Conservation (phyloP, 2,113 vertebrate genomes). For the Vanacampus margaritifer region DNA sequence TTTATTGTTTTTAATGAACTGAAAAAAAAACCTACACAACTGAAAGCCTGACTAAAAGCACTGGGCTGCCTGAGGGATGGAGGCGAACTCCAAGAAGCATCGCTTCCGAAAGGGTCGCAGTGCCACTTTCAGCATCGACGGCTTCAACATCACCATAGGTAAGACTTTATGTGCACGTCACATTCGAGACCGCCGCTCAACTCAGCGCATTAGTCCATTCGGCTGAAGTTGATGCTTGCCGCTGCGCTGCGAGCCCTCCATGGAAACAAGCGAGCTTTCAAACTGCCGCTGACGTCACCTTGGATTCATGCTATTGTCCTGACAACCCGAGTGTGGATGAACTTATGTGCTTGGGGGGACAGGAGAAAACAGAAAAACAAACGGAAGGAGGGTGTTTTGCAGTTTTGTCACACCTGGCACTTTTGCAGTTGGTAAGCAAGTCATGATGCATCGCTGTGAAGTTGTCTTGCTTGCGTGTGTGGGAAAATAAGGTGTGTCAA, state of each 20-base stretch:
- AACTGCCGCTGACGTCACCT: constrained; percentile 53
- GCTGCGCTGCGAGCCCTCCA: constrained; percentile 51
- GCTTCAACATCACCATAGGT: constrained; percentile 97
- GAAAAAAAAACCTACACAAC: constrained; percentile 29
- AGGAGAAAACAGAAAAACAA: not conserved
- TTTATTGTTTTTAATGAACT: constrained; percentile 22
- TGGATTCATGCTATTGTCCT: constrained; percentile 56
- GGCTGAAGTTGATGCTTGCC: constrained; percentile 46
- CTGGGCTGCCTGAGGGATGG: constrained; percentile 72
- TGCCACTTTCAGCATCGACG: constrained; percentile 95
- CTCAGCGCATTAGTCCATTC: constrained; percentile 39
- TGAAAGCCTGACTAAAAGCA: constrained; percentile 34
- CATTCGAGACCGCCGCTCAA: constrained; percentile 38
- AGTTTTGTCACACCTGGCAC: not conserved
- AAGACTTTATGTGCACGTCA: constrained; percentile 53
- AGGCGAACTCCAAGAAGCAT: constrained; percentile 83
- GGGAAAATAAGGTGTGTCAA: no score
- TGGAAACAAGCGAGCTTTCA: constrained; percentile 58
- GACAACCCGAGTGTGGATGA: constrained; percentile 59
- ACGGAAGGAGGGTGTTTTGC: not conserved
- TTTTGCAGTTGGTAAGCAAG: no score
- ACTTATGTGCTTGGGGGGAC: constrained; percentile 32
- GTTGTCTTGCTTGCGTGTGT: no score
- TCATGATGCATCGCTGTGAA: no score
- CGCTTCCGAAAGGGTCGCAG: constrained; percentile 91